Evolutionary conservation across 2,888 invertebrate species (phyloP), one percentile per base, ranked within the genome.

Genomic region (Nemoura dubitans): DNA sequence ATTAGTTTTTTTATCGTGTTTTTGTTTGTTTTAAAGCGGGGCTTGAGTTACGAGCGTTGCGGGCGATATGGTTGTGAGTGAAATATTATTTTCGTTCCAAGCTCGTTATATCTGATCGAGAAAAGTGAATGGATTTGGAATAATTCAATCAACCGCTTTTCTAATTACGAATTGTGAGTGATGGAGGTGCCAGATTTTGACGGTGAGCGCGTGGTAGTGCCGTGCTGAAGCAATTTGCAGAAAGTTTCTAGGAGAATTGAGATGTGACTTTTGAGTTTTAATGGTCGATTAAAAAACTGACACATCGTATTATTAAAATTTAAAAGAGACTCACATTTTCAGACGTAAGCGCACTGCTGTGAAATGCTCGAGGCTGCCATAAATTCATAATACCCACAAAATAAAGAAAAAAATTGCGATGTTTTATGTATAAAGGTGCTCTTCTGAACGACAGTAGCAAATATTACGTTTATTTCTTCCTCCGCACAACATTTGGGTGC

Each of bases 21-120:
- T 59, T 59, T 7, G 10, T 59, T 59, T 7, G 10, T 59, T 59
- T 59, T 21, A 7, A 1, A 59, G 10, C 2, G 59, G 21, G 14
- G 14, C 2, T 59, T 59, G 59, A 59, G 21, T 59, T 59, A 59
- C 59, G 59, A 21, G 3, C 59, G 59, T 59, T 3, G 59, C 59
- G 1, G 59, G 59, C 59, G 59, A 59, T 59, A 59, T 59, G 59
- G 59, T 59, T 59, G 59, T 59, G 59, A 59, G 59, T 59, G 59
- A 59, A 59, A 16, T 21, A 59, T 59, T 59, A 16, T 59, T 59
- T 59, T 10, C 6, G 3, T 59, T 10, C 2, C 14, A 7, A 1
- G 59, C 14, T 10, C 36, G n/a, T n/a, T n/a, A 36, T 59, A 59
- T 59, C 59, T 59, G 59, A 59, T 59, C 21, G 59, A 16, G 10